Base-by-base conservation (phyloP, 2,113 vertebrate genomes). In the Halcyon malimbica region DNA sequence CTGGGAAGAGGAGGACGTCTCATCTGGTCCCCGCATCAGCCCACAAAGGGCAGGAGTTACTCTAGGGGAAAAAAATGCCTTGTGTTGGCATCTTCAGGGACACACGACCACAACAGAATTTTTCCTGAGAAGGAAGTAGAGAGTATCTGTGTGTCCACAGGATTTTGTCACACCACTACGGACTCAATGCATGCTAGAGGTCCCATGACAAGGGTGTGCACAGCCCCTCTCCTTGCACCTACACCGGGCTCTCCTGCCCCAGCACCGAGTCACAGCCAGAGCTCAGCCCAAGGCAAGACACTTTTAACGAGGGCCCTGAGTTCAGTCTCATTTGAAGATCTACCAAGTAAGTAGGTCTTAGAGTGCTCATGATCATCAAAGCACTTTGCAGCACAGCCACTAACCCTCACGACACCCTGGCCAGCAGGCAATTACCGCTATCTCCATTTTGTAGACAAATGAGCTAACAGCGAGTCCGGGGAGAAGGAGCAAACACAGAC, bases 161-260 rank as follows among this genome's bases (percentile, higher is more conserved):
- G 31, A 35, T 7, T 41, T 25, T n/a, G 37, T 37, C 33, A 51
- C 70, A 76, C 24, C 37, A 5, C 28, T 39, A 17, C 7, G 28
- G 28, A 46, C 56, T 39, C 56, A 51, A 18, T 12, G 33, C 3
- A 4, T 2, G 14, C 81, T 19, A 31, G 51, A 70, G 24, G 24
- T 31, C 14, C 42, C 25, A 24, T 1, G 0, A 59, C 41, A 70
- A 59, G 39, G 42, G 9, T 1, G 1, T 7, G 1, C 6, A 13
- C 25, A 70, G 18, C 29, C 56, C 48, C 35, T 46, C 41, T 48
- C 39, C 59, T 69, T 39, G 24, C 69, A 53, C 16, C 42, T 28
- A 18, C 26, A 13, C 11, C 3, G 0, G 39, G 51, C 44, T 67
- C 44, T 25, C 51, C 39, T 44, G 54, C 50, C 48, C 25, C 75